phyloP scores from a whole-genome alignment of 2,113 vertebrate species.

The Neogale vison region DNA sequence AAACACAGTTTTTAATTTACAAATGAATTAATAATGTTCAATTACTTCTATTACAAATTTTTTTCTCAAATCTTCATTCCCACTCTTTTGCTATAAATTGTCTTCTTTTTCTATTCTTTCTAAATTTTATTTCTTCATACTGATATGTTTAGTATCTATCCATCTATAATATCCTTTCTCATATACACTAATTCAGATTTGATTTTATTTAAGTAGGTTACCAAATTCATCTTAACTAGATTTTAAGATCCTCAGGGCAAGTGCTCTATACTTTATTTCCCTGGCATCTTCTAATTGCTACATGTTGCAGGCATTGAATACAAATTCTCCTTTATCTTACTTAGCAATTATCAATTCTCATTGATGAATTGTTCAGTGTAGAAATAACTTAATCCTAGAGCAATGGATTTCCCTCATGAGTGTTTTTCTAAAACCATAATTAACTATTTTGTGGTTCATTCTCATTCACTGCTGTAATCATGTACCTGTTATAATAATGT shows the following conservation, averaged over 20 bases:
- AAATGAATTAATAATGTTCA: neutral
- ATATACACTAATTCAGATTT: neutral
- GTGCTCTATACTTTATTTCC: neutral
- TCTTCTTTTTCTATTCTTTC: neutral
- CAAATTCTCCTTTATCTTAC: neutral
- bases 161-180: neutral
- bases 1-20: neutral
- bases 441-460: neutral
- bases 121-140: neutral
- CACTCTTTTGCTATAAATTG: neutral
- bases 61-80: neutral
- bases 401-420: neutral
- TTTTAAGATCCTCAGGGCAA: neutral
- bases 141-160: neutral
- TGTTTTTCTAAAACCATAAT: neutral
- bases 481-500: neutral
- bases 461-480: neutral
- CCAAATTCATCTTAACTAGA: neutral
- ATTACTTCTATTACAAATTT: neutral
- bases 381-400: neutral
- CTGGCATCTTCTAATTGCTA: neutral
- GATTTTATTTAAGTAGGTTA: neutral
- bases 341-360: neutral
- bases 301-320: neutral
- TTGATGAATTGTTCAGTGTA: neutral